Evolutionary conservation across 2,888 invertebrate species (phyloP).

Genomic region (Antitype chi): DNA sequence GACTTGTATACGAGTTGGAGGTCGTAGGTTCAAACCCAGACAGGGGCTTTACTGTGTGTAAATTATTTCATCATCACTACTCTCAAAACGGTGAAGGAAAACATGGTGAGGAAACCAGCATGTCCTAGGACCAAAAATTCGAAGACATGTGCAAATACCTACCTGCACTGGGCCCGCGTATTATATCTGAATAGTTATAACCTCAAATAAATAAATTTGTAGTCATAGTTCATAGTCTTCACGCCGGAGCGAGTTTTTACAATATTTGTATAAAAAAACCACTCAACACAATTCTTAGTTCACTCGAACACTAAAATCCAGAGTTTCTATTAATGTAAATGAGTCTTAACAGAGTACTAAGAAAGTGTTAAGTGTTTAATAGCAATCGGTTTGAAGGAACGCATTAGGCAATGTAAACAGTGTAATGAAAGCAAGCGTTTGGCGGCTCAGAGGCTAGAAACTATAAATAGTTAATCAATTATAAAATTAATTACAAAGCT

Average conservation of each 20-base stretch:
- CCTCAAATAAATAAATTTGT: background rate
- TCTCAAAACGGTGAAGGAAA: too few species aligned
- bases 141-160: too few species aligned
- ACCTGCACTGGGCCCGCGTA: too few species aligned
- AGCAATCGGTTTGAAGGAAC: conserved; percentile 17
- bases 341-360: conserved; percentile 5
- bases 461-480: conserved; percentile 5
- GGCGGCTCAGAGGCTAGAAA: background rate
- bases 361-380: conserved; percentile 20
- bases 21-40: too few species aligned
- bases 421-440: conserved; percentile 15
- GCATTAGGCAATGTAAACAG: conserved; percentile 23
- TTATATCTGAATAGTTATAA: too few species aligned
- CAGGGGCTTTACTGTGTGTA: too few species aligned
- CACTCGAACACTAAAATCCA: background rate
- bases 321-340: conserved; percentile 5
- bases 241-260: background rate
- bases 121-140: too few species aligned
- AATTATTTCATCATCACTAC: too few species aligned
- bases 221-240: too few species aligned
- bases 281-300: conserved; percentile 2
- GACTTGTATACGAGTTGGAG: too few species aligned
- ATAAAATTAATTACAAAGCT: conserved; percentile 2
- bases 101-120: too few species aligned
- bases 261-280: background rate